Evolutionary conservation across 2,797 vertebrate species (phyloP).

Genomic region (Setipinna tenuifilis): DNA sequence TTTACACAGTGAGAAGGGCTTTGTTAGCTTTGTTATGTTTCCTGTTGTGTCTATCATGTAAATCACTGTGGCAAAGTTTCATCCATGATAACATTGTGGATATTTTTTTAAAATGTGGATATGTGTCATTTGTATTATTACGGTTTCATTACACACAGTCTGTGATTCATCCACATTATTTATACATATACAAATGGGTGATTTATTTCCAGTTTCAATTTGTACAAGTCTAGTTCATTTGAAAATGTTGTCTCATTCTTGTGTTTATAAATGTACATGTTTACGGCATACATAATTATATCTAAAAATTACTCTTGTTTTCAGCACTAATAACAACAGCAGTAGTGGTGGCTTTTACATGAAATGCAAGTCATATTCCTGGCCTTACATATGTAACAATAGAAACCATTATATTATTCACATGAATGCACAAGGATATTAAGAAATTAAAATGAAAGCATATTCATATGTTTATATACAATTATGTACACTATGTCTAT

Average conservation of each 20-base stretch:
- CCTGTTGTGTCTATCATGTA: neutral
- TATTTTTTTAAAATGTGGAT: slow-evolving; percentile 38
- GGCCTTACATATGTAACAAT: neutral
- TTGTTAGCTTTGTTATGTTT: neutral
- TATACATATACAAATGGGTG: neutral
- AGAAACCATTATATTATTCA: slow-evolving; percentile 6
- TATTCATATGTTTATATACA: slow-evolving; percentile 6
- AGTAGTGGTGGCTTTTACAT: neutral
- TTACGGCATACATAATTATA: neutral
- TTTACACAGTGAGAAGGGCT: neutral
- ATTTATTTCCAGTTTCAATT: slow-evolving; percentile 12
- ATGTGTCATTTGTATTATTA: neutral
- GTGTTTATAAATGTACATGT: neutral
- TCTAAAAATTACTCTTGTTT: neutral
- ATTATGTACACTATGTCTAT: slow-evolving; percentile 8
- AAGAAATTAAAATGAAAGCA: slow-evolving; percentile 2
- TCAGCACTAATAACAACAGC: neutral
- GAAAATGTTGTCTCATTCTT: neutral
- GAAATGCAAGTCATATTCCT: neutral
- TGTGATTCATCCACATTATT: neutral
- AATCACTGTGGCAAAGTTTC: slow-evolving; percentile 57
- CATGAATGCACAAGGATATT: neutral
- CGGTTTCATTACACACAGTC: slow-evolving; percentile 6
- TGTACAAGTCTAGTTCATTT: slow-evolving; percentile 9
- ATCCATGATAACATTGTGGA: slow-evolving; percentile 61